Percentiles rank a stretch among this genome's conserved stretches.
Conservation (phyloP, 2,888 invertebrate genomes). For the Nephrotoma appendiculata region DNA sequence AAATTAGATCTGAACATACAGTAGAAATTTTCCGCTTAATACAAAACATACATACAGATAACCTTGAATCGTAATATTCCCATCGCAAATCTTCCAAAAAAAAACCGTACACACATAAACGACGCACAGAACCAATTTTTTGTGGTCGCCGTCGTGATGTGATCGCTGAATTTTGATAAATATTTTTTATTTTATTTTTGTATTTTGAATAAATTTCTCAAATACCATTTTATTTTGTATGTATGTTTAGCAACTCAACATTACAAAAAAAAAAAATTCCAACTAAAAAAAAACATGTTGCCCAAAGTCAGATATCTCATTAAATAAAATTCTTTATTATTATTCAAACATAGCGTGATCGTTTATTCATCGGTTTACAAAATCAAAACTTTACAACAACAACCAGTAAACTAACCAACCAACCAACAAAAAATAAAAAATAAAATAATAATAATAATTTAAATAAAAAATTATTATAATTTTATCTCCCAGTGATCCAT, state of each 20-base stretch:
- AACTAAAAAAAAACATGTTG: slow-evolving; percentile 2
- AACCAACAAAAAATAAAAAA: background rate
- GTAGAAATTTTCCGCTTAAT: background rate
- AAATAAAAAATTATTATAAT: slow-evolving; percentile 5
- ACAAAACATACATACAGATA: background rate
- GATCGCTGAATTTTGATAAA: slow-evolving; percentile 4
- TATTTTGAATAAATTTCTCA: slow-evolving; percentile 2
- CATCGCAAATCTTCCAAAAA: background rate
- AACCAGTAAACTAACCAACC: background rate
- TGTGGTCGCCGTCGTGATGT: slow-evolving; percentile 1
- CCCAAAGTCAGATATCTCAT: slow-evolving; percentile 5
- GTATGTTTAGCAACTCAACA: slow-evolving; percentile 4
- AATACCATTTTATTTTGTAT: background rate
- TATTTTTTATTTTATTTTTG: background rate
- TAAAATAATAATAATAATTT: slow-evolving; percentile 2
- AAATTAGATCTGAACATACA: background rate
- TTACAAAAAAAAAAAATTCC: background rate
- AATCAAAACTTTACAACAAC: slow-evolving; percentile 1
- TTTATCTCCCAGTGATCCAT: slow-evolving; percentile 5
- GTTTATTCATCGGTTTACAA: slow-evolving; percentile 6
- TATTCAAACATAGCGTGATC: slow-evolving; percentile 6
- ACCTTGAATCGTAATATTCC: background rate
- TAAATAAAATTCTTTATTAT: slow-evolving; percentile 4
- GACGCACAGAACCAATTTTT: background rate
- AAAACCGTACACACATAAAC: background rate